These are phyloP conservation scores for Helarctos malayanus DNA, from an alignment of 2,797 vertebrate genomes.

Conservation along the genomic window DNA sequence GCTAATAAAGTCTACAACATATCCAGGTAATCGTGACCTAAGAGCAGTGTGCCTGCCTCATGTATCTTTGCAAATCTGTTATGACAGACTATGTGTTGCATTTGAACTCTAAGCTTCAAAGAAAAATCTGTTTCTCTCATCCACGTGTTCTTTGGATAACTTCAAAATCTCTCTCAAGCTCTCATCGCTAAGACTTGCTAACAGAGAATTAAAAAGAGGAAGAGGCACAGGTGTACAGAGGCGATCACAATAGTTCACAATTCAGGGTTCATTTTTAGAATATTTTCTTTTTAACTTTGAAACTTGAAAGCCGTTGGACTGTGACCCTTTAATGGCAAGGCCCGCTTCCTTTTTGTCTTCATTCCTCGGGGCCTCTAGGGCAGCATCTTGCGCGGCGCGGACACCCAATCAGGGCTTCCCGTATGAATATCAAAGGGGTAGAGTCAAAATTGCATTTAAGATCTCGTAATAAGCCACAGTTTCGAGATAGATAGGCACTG, in stretches of 20 bases:
- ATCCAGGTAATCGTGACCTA: not conserved
- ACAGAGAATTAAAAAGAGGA: constrained; percentile 1
- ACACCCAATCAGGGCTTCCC: not conserved
- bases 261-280: not conserved
- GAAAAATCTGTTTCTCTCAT: constrained; percentile 28
- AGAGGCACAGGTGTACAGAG: not conserved
- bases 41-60: not conserved
- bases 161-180: not conserved
- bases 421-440: not conserved
- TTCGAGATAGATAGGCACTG: not conserved
- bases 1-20: not conserved
- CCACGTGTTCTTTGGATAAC: not conserved
- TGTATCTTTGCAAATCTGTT: not conserved
- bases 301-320: not conserved
- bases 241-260: not conserved
- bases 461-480: not conserved
- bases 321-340: not conserved
- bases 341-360: not conserved
- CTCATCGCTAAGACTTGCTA: not conserved
- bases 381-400: not conserved
- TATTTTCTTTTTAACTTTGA: constrained; percentile 19
- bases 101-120: constrained; percentile 37
- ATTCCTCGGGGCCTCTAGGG: not conserved
- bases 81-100: not conserved
- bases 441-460: not conserved